Evolutionary conservation across 2,113 vertebrate genomes (phyloP).

Genomic region (Gobius niger): DNA sequence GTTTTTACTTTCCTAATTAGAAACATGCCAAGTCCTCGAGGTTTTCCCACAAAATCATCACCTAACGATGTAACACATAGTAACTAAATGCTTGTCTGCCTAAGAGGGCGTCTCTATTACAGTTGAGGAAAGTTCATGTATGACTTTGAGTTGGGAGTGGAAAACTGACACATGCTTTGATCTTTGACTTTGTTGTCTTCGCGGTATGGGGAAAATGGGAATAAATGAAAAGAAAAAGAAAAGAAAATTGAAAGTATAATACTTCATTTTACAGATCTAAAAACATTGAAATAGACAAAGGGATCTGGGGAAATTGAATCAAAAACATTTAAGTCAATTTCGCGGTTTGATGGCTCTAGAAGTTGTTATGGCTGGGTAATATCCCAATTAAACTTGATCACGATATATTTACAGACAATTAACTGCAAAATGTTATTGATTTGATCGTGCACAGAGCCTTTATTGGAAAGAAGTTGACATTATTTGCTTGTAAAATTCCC

Average conservation of each 20-base stretch:
- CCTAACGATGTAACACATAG: slow-evolving; percentile 7
- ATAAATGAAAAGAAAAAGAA: no score
- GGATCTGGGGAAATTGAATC: no score
- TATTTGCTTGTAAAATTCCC: background rate
- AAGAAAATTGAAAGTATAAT: no score
- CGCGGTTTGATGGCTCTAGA: no score
- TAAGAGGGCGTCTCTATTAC: slow-evolving; percentile 12
- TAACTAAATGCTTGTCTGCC: slow-evolving; percentile 3
- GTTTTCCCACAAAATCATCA: slow-evolving; percentile 45
- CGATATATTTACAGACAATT: no score
- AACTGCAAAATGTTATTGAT: no score
- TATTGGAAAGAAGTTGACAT: background rate
- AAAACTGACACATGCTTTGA: slow-evolving; percentile 40
- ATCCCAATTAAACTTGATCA: no score
- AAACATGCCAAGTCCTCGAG: slow-evolving; percentile 32
- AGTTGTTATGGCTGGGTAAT: no score
- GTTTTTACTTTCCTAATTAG: slow-evolving; percentile 60
- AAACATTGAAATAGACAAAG: no score
- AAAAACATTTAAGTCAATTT: no score
- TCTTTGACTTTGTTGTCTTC: slow-evolving; percentile 44
- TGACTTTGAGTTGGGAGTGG: slow-evolving; percentile 14
- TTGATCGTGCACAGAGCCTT: no score
- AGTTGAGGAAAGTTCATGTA: slow-evolving; percentile 21
- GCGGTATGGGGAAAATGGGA: background rate
- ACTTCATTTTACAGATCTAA: no score